A percentile compares a stretch with the other conserved stretches of the same genome.
phyloP scores from a whole-genome alignment of 1,140 invertebrate genomes.

The Andricus grossulariae region DNA sequence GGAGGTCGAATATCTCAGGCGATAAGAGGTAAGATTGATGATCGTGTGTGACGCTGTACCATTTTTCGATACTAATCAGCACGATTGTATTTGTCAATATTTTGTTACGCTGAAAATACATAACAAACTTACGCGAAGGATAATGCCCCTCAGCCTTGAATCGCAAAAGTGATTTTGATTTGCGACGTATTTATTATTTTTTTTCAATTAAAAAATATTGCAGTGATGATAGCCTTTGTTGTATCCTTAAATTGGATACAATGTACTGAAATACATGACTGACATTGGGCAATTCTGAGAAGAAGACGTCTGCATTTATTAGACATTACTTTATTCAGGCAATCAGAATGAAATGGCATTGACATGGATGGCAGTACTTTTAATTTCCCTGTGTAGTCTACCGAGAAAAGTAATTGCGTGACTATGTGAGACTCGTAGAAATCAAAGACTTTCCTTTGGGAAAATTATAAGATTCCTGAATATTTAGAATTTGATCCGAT shows the following conservation, averaged over 20 bases:
- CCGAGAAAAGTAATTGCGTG: constrained; percentile 30
- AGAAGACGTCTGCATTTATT: neutral
- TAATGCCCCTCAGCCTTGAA: constrained; percentile 4
- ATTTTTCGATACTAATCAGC: constrained; percentile 26
- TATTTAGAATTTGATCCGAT: constrained; percentile 23
- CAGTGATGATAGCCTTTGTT: too few relatives aligned
- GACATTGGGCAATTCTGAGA: too few relatives aligned
- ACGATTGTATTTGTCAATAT: constrained; percentile 9
- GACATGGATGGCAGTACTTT: constrained; percentile 13
- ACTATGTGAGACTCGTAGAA: neutral
- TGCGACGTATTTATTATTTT: too few relatives aligned
- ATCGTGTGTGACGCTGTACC: constrained; percentile 10
- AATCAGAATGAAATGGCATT: constrained; percentile 8
- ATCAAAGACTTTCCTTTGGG: constrained; percentile 14
- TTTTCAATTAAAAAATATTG: too few relatives aligned
- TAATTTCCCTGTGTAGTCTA: constrained; percentile 23
- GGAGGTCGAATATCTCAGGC: constrained; percentile 18
- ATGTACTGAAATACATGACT: too few relatives aligned
- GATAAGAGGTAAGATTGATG: constrained; percentile 28
- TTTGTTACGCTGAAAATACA: neutral
- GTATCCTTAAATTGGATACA: too few relatives aligned
- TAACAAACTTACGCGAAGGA: neutral
- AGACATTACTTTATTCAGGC: neutral
- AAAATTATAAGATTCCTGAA: constrained; percentile 14
- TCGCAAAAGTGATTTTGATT: neutral